phyloP scores from a whole-genome alignment of 2,113 vertebrate species.

The Pampusana beccarii region DNA sequence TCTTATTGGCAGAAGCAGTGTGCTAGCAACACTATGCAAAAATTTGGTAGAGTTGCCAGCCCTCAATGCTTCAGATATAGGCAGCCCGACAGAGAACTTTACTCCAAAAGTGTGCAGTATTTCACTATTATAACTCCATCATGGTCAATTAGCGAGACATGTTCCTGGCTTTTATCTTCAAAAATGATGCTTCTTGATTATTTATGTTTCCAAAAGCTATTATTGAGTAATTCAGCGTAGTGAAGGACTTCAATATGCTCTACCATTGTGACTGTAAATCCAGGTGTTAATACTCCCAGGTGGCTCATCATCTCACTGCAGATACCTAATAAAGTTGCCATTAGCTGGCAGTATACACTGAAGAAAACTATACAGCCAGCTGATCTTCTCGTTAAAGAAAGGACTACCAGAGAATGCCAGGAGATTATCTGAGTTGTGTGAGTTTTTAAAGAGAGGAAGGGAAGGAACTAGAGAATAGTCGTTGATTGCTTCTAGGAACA shows the following conservation, averaged over 20 bases:
- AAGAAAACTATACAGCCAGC: slow-evolving; percentile 66
- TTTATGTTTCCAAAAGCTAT: slow-evolving; percentile 82
- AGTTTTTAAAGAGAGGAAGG: slow-evolving; percentile 47
- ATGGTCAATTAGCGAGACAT: slow-evolving; percentile 82
- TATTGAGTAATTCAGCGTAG: slow-evolving; percentile 80
- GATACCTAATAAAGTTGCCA: slow-evolving; percentile 80
- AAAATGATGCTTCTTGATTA: slow-evolving; percentile 82
- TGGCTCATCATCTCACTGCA: slow-evolving; percentile 75
- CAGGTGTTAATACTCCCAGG: slow-evolving; percentile 81
- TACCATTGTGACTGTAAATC: slow-evolving; percentile 78
- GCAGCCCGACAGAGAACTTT: slow-evolving; percentile 64
- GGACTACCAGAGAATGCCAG: slow-evolving; percentile 51
- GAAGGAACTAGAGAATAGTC: not conserved
- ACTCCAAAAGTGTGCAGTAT: slow-evolving; percentile 69
- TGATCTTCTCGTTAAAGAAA: slow-evolving; percentile 74
- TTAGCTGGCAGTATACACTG: slow-evolving; percentile 73
- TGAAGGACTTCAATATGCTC: slow-evolving; percentile 76
- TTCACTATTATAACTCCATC: slow-evolving; percentile 84
- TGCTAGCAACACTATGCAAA: slow-evolving; percentile 44
- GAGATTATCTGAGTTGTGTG: slow-evolving; percentile 62
- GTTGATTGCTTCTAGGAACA: not conserved
- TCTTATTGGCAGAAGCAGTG: slow-evolving; percentile 52
- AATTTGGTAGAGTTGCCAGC: slow-evolving; percentile 51
- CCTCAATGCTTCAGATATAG: slow-evolving; percentile 49
- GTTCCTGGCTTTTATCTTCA: slow-evolving; percentile 80